Conservation (phyloP, 92 coral and sea anemone genomes). For the Scolanthus callimorphus region DNA sequence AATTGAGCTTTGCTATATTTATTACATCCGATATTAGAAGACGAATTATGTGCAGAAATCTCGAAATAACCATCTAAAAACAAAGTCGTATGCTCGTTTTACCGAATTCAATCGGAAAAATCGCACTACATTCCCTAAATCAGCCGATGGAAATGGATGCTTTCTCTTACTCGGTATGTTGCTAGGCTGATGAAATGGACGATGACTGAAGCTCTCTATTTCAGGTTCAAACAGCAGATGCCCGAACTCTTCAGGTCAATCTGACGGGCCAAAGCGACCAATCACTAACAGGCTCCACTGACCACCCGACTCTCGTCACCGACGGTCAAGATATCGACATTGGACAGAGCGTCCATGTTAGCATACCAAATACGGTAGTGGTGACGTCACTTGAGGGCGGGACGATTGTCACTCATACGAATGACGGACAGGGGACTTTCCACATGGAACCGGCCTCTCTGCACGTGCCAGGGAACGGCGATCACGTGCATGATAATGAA, state of each 20-base stretch:
- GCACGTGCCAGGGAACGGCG: conserved; percentile 42
- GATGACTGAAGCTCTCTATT: too few relatives aligned
- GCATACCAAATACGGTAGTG: conserved; percentile 72
- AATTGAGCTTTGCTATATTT: too few relatives aligned
- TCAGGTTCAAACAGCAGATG: conserved; percentile 65
- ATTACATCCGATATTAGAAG: too few relatives aligned
- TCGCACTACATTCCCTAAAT: too few relatives aligned
- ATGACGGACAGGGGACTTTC: conserved; percentile 17
- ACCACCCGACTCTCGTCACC: conserved; percentile 48
- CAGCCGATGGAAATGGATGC: too few relatives aligned
- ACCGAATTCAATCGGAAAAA: too few relatives aligned
- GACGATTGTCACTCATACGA: conserved; percentile 51
- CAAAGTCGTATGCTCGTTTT: too few relatives aligned
- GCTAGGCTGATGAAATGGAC: too few relatives aligned
- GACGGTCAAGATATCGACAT: conserved; percentile 73
- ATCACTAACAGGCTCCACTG: conserved; percentile 15
- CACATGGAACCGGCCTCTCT: conserved; percentile 29
- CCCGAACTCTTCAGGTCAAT: conserved; percentile 55
- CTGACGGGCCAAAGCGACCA: conserved; percentile 58
- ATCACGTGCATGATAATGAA: conserved; percentile 35
- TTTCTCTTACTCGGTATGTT: too few relatives aligned
- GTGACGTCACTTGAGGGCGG: conserved; percentile 82
- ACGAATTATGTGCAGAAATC: too few relatives aligned
- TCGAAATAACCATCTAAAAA: too few relatives aligned
- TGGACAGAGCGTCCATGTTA: conserved; percentile 57